These are phyloP conservation scores for Chymomyza fuscimana DNA, from an alignment of 2,888 invertebrate species.

Conservation along the genomic window DNA sequence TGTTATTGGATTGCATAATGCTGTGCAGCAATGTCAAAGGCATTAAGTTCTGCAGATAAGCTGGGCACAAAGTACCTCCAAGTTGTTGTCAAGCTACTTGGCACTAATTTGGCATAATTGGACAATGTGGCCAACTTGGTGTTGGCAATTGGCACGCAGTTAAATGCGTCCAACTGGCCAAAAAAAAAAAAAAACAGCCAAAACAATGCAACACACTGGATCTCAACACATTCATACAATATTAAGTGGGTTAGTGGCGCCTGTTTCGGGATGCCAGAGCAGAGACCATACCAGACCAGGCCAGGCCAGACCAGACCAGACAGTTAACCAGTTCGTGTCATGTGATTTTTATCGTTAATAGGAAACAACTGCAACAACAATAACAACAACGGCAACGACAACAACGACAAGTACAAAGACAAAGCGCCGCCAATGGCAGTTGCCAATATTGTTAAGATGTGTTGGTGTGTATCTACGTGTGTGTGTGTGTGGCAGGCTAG, in stretches of 20 bases:
- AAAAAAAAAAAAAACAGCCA: neutral
- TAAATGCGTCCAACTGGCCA: conserved; percentile 34
- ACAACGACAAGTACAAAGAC: conserved; percentile 63
- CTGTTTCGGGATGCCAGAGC: conserved; percentile 41
- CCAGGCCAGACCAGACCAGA: conserved; percentile 64
- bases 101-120: conserved; percentile 68
- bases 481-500: conserved; percentile 1
- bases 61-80: conserved; percentile 44
- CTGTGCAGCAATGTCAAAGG: conserved; percentile 11
- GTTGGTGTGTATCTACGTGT: neutral
- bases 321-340: conserved; percentile 67
- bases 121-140: conserved; percentile 32
- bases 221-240: neutral
- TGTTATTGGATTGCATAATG: conserved; percentile 52
- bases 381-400: conserved; percentile 20
- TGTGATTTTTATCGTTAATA: conserved; percentile 73
- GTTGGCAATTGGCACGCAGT: conserved; percentile 5
- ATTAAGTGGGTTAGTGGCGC: conserved; percentile 71
- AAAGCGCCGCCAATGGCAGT: conserved; percentile 64
- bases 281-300: conserved; percentile 34
- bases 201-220: neutral
- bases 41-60: neutral
- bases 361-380: conserved; percentile 62
- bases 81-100: conserved; percentile 39
- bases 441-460: conserved; percentile 30